Evolutionary conservation across 1,140 invertebrate genomes (phyloP).

Genomic region (Heliconius himera): DNA sequence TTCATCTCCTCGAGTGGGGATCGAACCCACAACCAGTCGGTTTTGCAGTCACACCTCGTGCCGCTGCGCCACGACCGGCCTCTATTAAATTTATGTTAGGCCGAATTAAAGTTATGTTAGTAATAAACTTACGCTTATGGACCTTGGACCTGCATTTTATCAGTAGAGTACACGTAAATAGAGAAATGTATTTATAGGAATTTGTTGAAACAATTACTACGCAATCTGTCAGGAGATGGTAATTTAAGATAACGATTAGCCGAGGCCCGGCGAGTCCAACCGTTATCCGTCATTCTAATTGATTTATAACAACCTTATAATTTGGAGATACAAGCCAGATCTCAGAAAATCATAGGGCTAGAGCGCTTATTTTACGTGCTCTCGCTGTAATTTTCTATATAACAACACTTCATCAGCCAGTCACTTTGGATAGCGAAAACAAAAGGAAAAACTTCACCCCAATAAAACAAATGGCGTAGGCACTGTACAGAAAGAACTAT

Average conservation of each 20-base stretch:
- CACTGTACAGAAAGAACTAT: constrained; percentile 38
- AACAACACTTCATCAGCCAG: background rate
- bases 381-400: background rate
- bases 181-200: background rate
- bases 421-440: background rate
- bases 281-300: constrained; percentile 37
- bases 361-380: background rate
- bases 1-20: no score
- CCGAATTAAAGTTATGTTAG: background rate
- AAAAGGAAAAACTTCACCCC: constrained; percentile 10
- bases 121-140: background rate
- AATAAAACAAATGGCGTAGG: constrained; percentile 20
- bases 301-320: constrained; percentile 35
- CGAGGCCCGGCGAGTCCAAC: constrained; percentile 15
- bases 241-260: background rate
- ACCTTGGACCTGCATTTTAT: background rate
- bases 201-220: constrained; percentile 1
- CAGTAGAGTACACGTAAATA: background rate
- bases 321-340: constrained; percentile 36
- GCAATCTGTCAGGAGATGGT: background rate
- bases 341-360: constrained; percentile 23
- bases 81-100: background rate
- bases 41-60: no score
- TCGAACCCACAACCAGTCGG: no score
- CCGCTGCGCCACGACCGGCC: no score